Evolutionary conservation across 30 jellyfish, hydroid and myxozoan genomes (phyloP), one percentile per base, ranked within the genome.

Genomic region (Aurelia sp.): DNA sequence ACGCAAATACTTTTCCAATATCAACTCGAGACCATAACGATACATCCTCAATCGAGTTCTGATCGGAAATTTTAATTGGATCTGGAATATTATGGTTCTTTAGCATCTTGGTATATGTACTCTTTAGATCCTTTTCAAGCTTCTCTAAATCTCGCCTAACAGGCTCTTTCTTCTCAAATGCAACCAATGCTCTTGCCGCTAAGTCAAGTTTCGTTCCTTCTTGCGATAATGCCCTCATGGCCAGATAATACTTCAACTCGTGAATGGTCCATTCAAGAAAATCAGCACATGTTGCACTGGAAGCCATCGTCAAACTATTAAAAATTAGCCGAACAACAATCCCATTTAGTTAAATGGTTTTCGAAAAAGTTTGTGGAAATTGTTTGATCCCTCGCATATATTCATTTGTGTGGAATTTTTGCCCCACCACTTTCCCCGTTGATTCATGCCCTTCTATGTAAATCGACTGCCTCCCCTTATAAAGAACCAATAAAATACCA

Each of bases 101-200:
- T 16, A 86, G 20, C 55, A 22, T 58, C 16, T 67, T 69, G 38
- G 52, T 60, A 53, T 75, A 75, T 9, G 24, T 44, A 31, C 17
- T 40, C 40, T 47, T 63, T 50, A 73, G 74, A 16, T 22, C 27
- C 22, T 22, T 35, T 50, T 41, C 40, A 65, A 55, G 85, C 38
- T 86, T 86, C 63, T 86, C 91, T n/a, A 40, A 16, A 38, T 85
- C 75, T 20, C 7, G 24, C 38, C 75, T 55, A 6, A 85, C 18
- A 38, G 53, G 57, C 83, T 74, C 27, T 11, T 86, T 76, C 13
- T 63, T 59, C 50, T 74, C 90, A 18, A 48, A 30, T 15, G 84
- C 90, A 11, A 84, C 27, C 41, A 86, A 74, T 27, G 84, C 91
- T 40, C 85, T 75, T 12, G 96, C 93, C 27, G 64, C 90, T 51